Evolutionary conservation across 2,113 vertebrate species (phyloP).

Genomic region (Nettapus auritus): DNA sequence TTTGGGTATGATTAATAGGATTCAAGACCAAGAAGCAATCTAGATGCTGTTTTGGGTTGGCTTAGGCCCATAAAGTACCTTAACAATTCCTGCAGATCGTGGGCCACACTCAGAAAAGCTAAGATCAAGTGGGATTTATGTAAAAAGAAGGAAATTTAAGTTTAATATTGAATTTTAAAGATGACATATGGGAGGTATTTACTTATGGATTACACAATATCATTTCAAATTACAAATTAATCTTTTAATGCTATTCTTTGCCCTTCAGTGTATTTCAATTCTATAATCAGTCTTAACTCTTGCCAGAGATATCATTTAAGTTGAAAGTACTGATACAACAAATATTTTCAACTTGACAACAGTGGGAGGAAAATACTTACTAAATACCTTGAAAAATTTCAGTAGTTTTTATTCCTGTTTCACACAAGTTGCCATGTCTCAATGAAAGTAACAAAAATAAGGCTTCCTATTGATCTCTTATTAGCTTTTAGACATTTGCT

Average conservation of each 20-base stretch:
- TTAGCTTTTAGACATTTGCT: not conserved
- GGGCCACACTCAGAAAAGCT: not conserved
- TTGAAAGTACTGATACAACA: not conserved
- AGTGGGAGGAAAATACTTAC: not conserved
- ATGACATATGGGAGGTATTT: not conserved
- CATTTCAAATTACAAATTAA: not conserved
- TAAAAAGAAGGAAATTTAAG: not conserved
- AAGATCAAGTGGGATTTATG: not conserved
- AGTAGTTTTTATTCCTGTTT: not conserved
- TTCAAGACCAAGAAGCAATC: not conserved
- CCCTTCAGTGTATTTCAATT: not conserved
- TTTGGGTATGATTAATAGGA: fast-evolving
- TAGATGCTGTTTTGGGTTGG: not conserved
- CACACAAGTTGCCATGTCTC: not conserved
- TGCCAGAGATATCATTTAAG: not conserved
- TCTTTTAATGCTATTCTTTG: not conserved
- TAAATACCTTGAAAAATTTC: fast-evolving
- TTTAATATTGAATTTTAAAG: not conserved
- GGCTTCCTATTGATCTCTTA: not conserved
- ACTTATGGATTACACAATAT: not conserved
- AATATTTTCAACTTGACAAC: not conserved
- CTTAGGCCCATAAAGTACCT: not conserved
- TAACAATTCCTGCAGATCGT: not conserved
- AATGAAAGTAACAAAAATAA: not conserved
- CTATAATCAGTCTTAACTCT: not conserved